Evolutionary conservation across 2,113 vertebrate species (phyloP), one percentile per base, ranked within the genome.

Genomic region (Crotalus tigris): DNA sequence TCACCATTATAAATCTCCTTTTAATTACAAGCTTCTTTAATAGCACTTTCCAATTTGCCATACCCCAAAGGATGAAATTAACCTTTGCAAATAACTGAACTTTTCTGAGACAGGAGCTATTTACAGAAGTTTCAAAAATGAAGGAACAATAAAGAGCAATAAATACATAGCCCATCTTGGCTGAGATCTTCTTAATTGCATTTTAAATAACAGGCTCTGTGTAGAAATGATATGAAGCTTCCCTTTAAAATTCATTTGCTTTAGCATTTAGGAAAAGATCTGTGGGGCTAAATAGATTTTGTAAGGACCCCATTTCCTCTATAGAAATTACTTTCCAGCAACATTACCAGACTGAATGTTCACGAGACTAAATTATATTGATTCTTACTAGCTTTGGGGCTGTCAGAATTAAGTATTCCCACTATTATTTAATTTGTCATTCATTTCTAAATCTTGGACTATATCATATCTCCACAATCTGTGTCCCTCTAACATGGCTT

Each of bases 181-280:
- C 87, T 91, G 86, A 44, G 85, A 81, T 33, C 87, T 33, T 93
- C 95, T 87, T 91, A 92, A 88, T 93, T 92, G 33, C 39, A 23
- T 3, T 69, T 33, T 44, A 13, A 26, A 93, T 64, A 89, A 93
- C 93, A 24, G 51, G 46, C 4, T 21, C 23, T 44, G 49, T 26
- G 15, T 21, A 19, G 1, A 39, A 61, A 23, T 87, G 90, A 90
- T 85, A 8, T 57, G 51, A 51, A 61, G 54, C 89, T 8, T 1
- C 92, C 92, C 55, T 46, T 39, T 46, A 29, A 89, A 92, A 26
- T 12, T 1, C 2, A 46, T 29, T 39, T 69, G 33, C 59, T 44
- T 53, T 92, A 81, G 29, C 88, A 11, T 19, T 2, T 57, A 23
- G 39, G 89, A 17, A 19, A 9, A 21, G 7, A 55, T 10, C 93